phyloP scores from a whole-genome alignment of 2,797 vertebrate species.

The Buphagus erythrorhynchus region DNA sequence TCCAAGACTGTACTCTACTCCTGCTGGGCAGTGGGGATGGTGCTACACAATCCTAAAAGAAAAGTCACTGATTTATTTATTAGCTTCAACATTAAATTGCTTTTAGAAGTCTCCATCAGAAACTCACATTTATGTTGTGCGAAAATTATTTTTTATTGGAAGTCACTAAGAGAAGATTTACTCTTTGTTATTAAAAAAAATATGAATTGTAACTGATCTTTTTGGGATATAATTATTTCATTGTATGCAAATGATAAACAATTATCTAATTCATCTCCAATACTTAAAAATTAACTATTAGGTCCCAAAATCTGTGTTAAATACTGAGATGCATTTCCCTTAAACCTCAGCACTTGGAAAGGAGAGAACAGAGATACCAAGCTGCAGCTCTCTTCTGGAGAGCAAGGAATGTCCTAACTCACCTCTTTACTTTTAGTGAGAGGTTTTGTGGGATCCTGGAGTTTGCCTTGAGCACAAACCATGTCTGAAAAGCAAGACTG shows the following conservation, averaged over 20 bases:
- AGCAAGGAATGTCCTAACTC: not conserved
- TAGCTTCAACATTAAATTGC: not conserved
- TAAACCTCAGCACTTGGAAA: not conserved
- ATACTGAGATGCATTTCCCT: not conserved
- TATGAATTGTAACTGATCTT: not conserved
- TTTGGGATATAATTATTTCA: not conserved
- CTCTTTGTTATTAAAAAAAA: not conserved
- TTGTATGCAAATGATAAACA: not conserved
- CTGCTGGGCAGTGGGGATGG: conserved; percentile 43
- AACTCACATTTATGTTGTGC: not conserved
- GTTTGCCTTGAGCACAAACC: not conserved
- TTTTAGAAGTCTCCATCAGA: not conserved
- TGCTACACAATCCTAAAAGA: conserved; percentile 54
- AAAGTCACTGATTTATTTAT: not conserved
- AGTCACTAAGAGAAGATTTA: not conserved
- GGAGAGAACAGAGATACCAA: not conserved
- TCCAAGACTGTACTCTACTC: not conserved
- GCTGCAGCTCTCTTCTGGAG: not conserved
- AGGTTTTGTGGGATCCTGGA: not conserved
- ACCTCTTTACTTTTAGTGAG: conserved; percentile 24
- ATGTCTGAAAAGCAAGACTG: not conserved
- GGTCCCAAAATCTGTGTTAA: not conserved
- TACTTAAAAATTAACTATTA: not conserved
- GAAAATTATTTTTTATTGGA: not conserved
- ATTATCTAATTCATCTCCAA: not conserved